Percentiles rank a stretch among this genome's conserved stretches.
Evolutionary conservation across 2,888 invertebrate genomes (phyloP).

Genomic region (Embidobia sp.): DNA sequence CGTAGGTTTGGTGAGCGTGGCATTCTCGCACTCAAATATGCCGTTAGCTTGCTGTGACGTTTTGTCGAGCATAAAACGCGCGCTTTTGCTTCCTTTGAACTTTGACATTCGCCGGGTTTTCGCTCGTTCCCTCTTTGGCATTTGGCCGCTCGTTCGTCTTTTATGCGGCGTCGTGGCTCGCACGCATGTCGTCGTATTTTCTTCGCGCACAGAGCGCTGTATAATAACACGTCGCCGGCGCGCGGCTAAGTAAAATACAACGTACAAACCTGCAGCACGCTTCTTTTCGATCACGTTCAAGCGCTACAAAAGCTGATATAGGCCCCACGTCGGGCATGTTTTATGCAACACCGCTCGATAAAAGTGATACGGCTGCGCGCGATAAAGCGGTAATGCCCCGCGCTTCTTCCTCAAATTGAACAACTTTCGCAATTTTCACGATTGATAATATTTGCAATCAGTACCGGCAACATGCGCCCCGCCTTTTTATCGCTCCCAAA

Average conservation of each 20-base stretch:
- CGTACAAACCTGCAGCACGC: slow-evolving; percentile 37
- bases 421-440: slow-evolving; percentile 14
- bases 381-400: slow-evolving; percentile 21
- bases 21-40: slow-evolving; percentile 55
- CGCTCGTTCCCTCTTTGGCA: slow-evolving; percentile 56
- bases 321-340: slow-evolving; percentile 17
- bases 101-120: slow-evolving; percentile 58
- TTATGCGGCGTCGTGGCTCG: no score
- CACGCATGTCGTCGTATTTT: slow-evolving; percentile 15
- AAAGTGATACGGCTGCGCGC: slow-evolving; percentile 31
- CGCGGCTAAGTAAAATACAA: slow-evolving; percentile 30
- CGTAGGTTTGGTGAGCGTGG: slow-evolving; percentile 24
- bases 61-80: slow-evolving; percentile 62
- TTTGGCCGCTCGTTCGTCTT: slow-evolving; percentile 39
- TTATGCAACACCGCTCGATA: slow-evolving; percentile 42
- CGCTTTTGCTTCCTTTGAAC: slow-evolving; percentile 62
- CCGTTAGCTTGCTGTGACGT: slow-evolving; percentile 55
- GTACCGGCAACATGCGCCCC: background rate
- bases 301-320: slow-evolving; percentile 42
- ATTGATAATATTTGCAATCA: slow-evolving; percentile 34
- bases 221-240: background rate
- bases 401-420: slow-evolving; percentile 7
- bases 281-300: slow-evolving; percentile 44
- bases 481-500: background rate
- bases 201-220: slow-evolving; percentile 39